A percentile compares a stretch with the other conserved stretches of the same genome.
These are phyloP conservation scores for Ophion ventricosus DNA, from an alignment of 2,888 invertebrate genomes.

Conservation along the genomic window DNA sequence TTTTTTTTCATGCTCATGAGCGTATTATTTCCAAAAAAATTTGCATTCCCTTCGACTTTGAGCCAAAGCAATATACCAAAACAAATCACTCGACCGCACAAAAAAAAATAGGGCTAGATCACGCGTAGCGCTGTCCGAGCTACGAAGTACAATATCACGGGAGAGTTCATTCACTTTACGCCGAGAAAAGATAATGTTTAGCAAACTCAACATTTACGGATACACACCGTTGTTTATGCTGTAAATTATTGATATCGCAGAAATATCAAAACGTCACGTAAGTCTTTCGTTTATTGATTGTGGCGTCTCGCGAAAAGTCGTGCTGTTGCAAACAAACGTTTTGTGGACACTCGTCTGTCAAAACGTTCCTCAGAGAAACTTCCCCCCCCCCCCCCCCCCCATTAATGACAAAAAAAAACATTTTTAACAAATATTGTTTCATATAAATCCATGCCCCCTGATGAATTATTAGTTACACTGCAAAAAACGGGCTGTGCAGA, in stretches of 20 bases:
- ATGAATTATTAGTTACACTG: not conserved
- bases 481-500: not conserved
- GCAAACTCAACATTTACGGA: not conserved
- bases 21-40: not conserved
- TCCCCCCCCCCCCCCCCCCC: no score
- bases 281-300: constrained; percentile 4
- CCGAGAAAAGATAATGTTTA: constrained; percentile 22
- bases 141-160: constrained; percentile 17
- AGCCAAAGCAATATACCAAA: constrained; percentile 4
- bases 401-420: not conserved
- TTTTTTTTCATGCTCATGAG: constrained; percentile 6
- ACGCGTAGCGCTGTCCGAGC: not conserved
- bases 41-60: not conserved
- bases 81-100: constrained; percentile 3
- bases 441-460: no score
- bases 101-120: not conserved
- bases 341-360: not conserved
- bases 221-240: constrained; percentile 3
- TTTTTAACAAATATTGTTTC: not conserved
- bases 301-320: not conserved
- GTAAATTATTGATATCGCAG: constrained; percentile 11
- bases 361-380: not conserved
- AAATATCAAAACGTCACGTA: constrained; percentile 17
- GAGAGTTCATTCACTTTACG: constrained; percentile 13
- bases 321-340: not conserved